Percentiles rank a stretch among this genome's conserved stretches.
Evolutionary conservation across 2,797 vertebrate genomes (phyloP).

Genomic region (Myotis findleyi): DNA sequence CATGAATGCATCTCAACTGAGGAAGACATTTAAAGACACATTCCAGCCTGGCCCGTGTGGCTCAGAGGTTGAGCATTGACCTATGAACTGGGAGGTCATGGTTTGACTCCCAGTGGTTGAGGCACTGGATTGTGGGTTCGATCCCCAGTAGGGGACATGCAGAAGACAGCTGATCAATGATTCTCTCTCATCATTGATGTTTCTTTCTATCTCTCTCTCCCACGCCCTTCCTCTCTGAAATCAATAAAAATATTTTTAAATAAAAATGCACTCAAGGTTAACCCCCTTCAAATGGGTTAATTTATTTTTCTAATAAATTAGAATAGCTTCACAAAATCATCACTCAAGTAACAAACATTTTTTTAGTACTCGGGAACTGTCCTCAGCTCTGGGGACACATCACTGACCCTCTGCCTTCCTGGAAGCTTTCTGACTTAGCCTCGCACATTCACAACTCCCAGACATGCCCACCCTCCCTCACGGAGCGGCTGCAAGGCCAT

Average conservation of each 20-base stretch:
- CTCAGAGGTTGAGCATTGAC: no score
- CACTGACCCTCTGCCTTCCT: not conserved
- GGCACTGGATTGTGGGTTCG: no score
- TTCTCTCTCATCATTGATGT: no score
- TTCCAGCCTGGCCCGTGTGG: not conserved
- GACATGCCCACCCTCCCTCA: accelerated
- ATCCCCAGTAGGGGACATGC: no score
- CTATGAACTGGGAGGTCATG: no score
- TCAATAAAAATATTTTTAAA: no score
- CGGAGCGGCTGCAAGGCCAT: accelerated
- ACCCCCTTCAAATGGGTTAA: not conserved
- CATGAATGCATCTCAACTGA: not conserved
- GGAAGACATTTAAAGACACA: not conserved
- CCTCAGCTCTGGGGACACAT: not conserved
- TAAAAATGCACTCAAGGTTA: constrained; percentile 19
- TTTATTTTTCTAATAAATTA: constrained; percentile 50
- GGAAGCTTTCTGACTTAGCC: not conserved
- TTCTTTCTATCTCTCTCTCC: no score
- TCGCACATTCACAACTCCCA: not conserved
- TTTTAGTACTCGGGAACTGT: not conserved
- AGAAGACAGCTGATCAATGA: no score
- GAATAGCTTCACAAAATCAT: constrained; percentile 31
- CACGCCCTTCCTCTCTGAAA: no score
- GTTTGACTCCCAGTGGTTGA: no score
- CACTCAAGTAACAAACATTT: not conserved